These are phyloP conservation scores for Zaprionus kolodkinae DNA, from an alignment of 1,140 invertebrate genomes.

Conservation along the genomic window DNA sequence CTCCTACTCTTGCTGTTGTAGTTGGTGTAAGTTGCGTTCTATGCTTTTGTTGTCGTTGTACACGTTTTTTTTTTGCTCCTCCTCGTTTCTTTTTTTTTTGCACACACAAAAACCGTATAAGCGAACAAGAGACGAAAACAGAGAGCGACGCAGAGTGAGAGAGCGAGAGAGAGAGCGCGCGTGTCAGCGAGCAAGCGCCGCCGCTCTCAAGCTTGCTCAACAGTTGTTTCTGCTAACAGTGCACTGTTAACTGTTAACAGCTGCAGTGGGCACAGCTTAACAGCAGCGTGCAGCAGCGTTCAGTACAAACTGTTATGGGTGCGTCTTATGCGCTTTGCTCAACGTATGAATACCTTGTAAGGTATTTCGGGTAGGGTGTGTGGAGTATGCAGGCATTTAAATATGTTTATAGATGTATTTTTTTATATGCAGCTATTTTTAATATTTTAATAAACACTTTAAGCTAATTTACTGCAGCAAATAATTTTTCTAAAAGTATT, in stretches of 20 bases:
- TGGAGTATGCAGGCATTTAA: neutral
- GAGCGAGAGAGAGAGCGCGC: slow-evolving; percentile 13
- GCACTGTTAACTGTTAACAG: slow-evolving; percentile 36
- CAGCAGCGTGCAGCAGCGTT: slow-evolving; percentile 10
- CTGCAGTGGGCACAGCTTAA: slow-evolving; percentile 13
- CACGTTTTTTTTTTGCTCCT: neutral
- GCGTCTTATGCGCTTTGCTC: neutral
- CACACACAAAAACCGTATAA: slow-evolving; percentile 24
- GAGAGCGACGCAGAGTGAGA: slow-evolving; percentile 13
- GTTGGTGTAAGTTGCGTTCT: slow-evolving; percentile 38
- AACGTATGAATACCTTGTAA: neutral
- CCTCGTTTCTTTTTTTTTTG: slow-evolving; percentile 28
- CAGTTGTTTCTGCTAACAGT: slow-evolving; percentile 55
- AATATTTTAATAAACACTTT: too few relatives aligned
- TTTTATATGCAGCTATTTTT: too few relatives aligned
- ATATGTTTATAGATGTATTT: too few relatives aligned
- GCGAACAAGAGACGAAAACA: slow-evolving; percentile 15
- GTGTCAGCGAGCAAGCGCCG: slow-evolving; percentile 28
- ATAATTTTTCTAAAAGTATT: too few relatives aligned
- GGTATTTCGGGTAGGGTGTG: neutral
- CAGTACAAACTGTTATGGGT: slow-evolving; percentile 6
- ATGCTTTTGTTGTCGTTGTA: slow-evolving; percentile 48
- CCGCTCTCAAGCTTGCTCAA: slow-evolving; percentile 51
- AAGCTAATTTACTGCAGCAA: too few relatives aligned
- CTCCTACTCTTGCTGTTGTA: slow-evolving; percentile 18